Percentiles rank a stretch among this genome's conserved stretches.
These are phyloP conservation scores for Macrobrachium nipponense DNA, from an alignment of 1,140 invertebrate genomes.

Conservation along the genomic window DNA sequence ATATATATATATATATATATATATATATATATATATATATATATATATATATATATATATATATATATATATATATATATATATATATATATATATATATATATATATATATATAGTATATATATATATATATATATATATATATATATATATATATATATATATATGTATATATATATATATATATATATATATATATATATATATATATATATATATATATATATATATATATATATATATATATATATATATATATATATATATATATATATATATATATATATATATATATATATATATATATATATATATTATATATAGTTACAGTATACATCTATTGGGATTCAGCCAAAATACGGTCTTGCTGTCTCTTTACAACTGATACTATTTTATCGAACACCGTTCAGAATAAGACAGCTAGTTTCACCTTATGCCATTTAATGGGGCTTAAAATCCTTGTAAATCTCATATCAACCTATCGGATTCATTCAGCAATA, in stretches of 20 bases:
- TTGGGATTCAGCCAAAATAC: no score
- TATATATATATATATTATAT: conserved; percentile 2
- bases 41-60: conserved; percentile 22
- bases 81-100: conserved; percentile 13
- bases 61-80: background rate
- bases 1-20: no score
- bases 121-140: background rate
- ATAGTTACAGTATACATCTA: no score
- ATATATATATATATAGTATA: no score
- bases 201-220: conserved; percentile 8
- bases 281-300: conserved; percentile 20
- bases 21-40: conserved; percentile 9
- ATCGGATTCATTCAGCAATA: no score
- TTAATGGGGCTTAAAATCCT: no score
- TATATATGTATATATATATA: conserved; percentile 4
- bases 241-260: conserved; percentile 10
- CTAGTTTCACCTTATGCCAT: no score
- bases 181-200: conserved; percentile 14
- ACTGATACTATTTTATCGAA: no score
- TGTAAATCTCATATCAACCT: no score
- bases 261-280: conserved; percentile 24
- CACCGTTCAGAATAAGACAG: no score
- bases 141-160: background rate
- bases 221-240: conserved; percentile 22
- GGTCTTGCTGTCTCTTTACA: no score